Conservation (phyloP, 1,140 invertebrate genomes). For the Drosophila pseudoobscura region DNA sequence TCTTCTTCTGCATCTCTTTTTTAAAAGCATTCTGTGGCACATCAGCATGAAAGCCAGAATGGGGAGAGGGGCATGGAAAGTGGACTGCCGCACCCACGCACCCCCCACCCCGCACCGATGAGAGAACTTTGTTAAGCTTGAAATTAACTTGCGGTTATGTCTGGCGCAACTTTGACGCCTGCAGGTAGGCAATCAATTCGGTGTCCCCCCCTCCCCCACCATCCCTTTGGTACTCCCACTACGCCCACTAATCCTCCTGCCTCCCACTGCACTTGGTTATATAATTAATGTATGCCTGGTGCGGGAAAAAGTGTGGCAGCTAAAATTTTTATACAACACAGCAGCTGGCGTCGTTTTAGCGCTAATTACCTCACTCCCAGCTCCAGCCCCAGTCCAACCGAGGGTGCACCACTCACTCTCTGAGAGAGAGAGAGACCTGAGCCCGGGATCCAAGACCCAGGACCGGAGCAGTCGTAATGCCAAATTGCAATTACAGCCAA, state of each 20-base stretch:
- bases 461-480: slow-evolving; percentile 65
- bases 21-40: slow-evolving; percentile 79
- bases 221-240: background rate
- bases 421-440: slow-evolving; percentile 1
- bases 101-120: no score
- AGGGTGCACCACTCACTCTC: no score
- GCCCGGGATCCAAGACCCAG: background rate
- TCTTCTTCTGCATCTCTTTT: slow-evolving; percentile 48
- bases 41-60: slow-evolving; percentile 59
- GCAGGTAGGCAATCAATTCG: slow-evolving; percentile 78
- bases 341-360: slow-evolving; percentile 73
- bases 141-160: slow-evolving; percentile 80
- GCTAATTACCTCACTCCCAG: slow-evolving; percentile 65
- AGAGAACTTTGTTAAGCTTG: slow-evolving; percentile 74
- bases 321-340: slow-evolving; percentile 73
- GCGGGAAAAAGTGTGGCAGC: slow-evolving; percentile 46
- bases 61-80: slow-evolving; percentile 6
- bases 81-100: background rate
- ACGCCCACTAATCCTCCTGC: background rate
- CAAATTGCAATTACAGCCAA: slow-evolving; percentile 77
- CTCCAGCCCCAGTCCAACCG: background rate
- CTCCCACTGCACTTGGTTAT: slow-evolving; percentile 68
- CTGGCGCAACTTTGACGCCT: slow-evolving; percentile 76
- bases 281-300: slow-evolving; percentile 72
- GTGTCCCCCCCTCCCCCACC: background rate